A percentile compares a stretch with the other conserved stretches of the same genome.
phyloP scores from a whole-genome alignment of 2,113 vertebrate species.

The Scartelaos histophorus region DNA sequence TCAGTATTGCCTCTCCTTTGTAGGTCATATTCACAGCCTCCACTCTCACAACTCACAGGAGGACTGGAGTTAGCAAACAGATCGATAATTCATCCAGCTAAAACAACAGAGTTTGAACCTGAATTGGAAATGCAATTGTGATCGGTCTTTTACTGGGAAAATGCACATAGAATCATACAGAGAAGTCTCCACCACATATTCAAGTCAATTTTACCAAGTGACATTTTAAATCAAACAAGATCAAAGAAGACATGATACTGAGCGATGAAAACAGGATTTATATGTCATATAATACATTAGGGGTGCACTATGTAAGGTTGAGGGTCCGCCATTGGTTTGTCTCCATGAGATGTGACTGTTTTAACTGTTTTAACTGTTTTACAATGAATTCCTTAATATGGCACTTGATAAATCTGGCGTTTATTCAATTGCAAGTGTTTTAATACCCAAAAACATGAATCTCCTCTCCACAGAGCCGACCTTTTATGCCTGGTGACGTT shows the following conservation, averaged over 20 bases:
- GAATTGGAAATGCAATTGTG: constrained; percentile 41
- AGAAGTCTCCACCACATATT: neutral
- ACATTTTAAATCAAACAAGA: neutral
- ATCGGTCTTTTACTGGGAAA: constrained; percentile 18
- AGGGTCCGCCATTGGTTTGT: too few relatives aligned
- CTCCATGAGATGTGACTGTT: too few relatives aligned
- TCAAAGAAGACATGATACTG: neutral
- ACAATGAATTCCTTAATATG: too few relatives aligned
- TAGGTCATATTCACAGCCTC: constrained; percentile 36
- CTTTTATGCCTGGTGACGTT: too few relatives aligned
- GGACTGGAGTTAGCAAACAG: constrained; percentile 51
- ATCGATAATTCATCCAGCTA: constrained; percentile 64
- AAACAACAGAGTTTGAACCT: constrained; percentile 43
- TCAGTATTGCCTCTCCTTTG: constrained; percentile 22
- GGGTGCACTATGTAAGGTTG: too few relatives aligned
- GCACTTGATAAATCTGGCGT: too few relatives aligned
- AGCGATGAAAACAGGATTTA: neutral
- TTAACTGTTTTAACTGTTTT: too few relatives aligned
- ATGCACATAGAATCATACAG: constrained; percentile 5
- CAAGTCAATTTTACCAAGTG: neutral
- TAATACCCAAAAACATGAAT: too few relatives aligned
- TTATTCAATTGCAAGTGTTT: too few relatives aligned
- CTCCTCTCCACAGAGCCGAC: too few relatives aligned
- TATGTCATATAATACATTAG: neutral
- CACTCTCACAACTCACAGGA: constrained; percentile 48